A percentile compares a stretch with the other conserved stretches of the same genome.
These are phyloP conservation scores for Pseudorasbora parva DNA, from an alignment of 2,113 vertebrate genomes.

Conservation along the genomic window DNA sequence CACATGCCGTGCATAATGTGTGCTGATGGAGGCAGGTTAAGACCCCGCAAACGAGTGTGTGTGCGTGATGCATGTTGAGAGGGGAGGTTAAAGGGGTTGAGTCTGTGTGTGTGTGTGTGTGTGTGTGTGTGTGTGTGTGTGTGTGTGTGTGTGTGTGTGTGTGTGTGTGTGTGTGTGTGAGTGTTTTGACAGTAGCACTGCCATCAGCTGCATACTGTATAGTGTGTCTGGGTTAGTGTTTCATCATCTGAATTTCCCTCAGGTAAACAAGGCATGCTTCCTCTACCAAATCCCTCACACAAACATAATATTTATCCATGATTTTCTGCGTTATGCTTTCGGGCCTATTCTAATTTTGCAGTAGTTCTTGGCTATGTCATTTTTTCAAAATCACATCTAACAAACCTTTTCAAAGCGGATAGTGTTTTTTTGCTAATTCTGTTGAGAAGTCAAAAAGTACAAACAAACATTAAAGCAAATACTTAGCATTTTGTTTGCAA, in stretches of 20 bases:
- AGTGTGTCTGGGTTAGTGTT: constrained; percentile 2
- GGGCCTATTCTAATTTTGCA: neutral
- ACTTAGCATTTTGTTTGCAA: neutral
- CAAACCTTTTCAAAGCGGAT: neutral
- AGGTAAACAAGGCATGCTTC: neutral
- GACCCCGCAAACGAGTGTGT: constrained; percentile 11
- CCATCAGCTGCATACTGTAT: neutral
- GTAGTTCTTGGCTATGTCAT: neutral
- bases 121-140: neutral
- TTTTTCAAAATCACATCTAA: neutral
- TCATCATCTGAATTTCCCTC: constrained; percentile 12
- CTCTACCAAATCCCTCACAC: neutral
- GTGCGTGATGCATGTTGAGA: neutral
- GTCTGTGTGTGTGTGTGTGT: neutral
- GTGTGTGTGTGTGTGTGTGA: neutral
- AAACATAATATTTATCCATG: neutral
- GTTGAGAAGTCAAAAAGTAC: neutral
- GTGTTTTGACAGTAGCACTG: constrained; percentile 14
- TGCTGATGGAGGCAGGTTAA: constrained; percentile 29
- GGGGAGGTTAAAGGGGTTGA: neutral
- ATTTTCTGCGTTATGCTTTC: neutral
- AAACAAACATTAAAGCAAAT: neutral
- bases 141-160: constrained; percentile 1
- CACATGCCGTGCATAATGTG: constrained; percentile 10
- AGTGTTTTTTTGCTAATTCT: neutral